Base-by-base conservation (phyloP, 2,888 invertebrate genomes). In the Cheilosia vernalis region DNA sequence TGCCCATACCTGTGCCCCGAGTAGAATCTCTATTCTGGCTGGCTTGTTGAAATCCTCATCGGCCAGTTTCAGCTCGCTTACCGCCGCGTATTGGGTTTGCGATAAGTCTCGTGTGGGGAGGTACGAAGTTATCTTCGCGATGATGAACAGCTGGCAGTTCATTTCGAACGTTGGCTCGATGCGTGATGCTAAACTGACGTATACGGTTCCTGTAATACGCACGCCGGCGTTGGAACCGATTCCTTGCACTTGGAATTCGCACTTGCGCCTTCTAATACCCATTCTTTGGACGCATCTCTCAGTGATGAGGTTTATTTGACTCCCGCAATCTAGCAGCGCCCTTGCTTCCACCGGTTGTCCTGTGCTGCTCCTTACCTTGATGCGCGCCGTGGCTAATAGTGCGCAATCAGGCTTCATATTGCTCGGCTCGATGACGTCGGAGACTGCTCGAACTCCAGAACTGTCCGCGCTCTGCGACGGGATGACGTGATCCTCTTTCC, bases 1-100 rank as follows among this genome's bases (percentile, higher is more conserved):
- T 40, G 66, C 53, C 40, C 66, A 53, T n/a, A 66, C 53, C 27
- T 66, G 49, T 15, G 44, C 61, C 19, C 72, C 51, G 5, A 61
- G 53, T 5, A 73, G 5, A 1, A 60, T 40, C 10, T 73, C 49
- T 27, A 42, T n/a, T 19, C 13, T 42, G 19, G 19, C 55, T 19
- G 67, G 27, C 7, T 67, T 7, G 19, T 61, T 15, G 10, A 17
- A 67, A 24, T 13, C 6, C 4, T 27, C 13, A 42, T 67, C 66
- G 2, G 33, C 51, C 10, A 49, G 19, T 9, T 10, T 37, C 27
- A 37, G 30, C 70, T 30, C 21, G 24, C 40, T 40, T 17, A 1
- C n/a, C 37, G 7, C 6, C 17, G 19, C 33, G 1, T 9, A 2
- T 30, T 21, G 66, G n/a, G n/a, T n/a, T n/a, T n/a, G n/a, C n/a